Percentiles rank a stretch among this genome's conserved stretches.
Conservation (phyloP, 2,888 invertebrate genomes). For the Pardosa pseudoannulata region DNA sequence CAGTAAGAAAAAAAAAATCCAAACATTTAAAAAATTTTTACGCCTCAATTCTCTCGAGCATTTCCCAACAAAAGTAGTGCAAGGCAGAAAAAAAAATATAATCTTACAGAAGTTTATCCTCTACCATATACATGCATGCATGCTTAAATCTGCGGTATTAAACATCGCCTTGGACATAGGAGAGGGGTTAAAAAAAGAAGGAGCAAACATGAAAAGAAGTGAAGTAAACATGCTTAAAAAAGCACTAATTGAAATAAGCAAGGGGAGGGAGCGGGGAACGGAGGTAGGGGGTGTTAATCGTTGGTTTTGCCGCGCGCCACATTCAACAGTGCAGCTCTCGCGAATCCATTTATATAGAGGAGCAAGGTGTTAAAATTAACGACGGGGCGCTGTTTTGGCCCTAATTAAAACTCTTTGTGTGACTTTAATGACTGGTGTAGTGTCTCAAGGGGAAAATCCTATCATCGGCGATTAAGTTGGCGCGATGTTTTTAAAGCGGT, state of each 20-base stretch:
- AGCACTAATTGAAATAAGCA: slow-evolving; percentile 63
- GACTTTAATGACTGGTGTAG: slow-evolving; percentile 68
- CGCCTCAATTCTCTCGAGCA: background rate
- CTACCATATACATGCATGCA: background rate
- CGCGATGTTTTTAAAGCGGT: slow-evolving; percentile 42
- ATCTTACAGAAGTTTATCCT: background rate
- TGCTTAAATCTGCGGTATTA: background rate
- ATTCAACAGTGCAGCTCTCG: slow-evolving; percentile 15
- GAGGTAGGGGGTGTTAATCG: slow-evolving; percentile 1
- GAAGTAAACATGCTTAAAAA: slow-evolving; percentile 29
- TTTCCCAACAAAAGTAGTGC: background rate
- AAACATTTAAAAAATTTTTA: background rate
- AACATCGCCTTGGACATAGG: slow-evolving; percentile 1
- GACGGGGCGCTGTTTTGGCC: slow-evolving; percentile 47
- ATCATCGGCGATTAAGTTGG: slow-evolving; percentile 56
- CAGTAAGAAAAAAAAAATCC: background rate
- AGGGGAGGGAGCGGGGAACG: background rate
- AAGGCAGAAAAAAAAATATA: background rate
- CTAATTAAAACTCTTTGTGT: slow-evolving; percentile 70
- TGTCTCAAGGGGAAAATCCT: slow-evolving; percentile 53
- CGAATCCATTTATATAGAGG: slow-evolving; percentile 54
- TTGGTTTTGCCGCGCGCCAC: slow-evolving; percentile 14
- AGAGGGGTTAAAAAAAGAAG: background rate
- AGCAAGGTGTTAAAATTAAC: slow-evolving; percentile 69
- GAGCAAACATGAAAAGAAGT: slow-evolving; percentile 6